Evolutionary conservation across 2,888 invertebrate species (phyloP).

Genomic region (Metellina segmentata): DNA sequence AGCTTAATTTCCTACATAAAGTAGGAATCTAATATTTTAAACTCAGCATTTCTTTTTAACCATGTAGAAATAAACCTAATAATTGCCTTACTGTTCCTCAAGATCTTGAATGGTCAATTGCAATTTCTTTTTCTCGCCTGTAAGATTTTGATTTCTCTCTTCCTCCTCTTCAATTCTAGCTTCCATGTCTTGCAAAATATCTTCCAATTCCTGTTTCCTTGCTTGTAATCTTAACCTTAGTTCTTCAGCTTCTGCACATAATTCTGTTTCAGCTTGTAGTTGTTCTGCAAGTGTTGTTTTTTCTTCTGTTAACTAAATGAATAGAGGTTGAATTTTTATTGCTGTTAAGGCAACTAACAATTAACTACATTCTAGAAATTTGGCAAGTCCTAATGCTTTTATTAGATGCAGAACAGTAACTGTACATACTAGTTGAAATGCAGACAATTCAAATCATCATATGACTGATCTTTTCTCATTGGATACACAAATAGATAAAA

Average conservation of each 20-base stretch:
- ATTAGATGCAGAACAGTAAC: too few relatives aligned
- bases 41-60: background rate
- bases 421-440: too few relatives aligned
- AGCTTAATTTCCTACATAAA: background rate
- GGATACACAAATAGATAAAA: too few relatives aligned
- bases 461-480: too few relatives aligned
- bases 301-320: conserved; percentile 88
- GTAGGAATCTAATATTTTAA: background rate
- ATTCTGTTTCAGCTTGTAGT: conserved; percentile 95
- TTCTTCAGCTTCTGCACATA: conserved; percentile 99
- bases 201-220: conserved; percentile 90
- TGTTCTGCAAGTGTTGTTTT: conserved; percentile 97
- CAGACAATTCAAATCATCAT: too few relatives aligned
- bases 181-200: conserved; percentile 97
- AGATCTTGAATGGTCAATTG: conserved; percentile 94
- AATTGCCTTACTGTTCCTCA: conserved; percentile 87
- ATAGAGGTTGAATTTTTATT: background rate
- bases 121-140: conserved; percentile 95
- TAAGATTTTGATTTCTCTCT: conserved; percentile 89
- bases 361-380: too few relatives aligned
- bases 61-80: background rate
- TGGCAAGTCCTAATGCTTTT: too few relatives aligned
- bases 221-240: conserved; percentile 92
- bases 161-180: conserved; percentile 98
- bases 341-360: too few relatives aligned